phyloP scores from a whole-genome alignment of 2,113 vertebrate genomes.

The Anhinga anhinga region DNA sequence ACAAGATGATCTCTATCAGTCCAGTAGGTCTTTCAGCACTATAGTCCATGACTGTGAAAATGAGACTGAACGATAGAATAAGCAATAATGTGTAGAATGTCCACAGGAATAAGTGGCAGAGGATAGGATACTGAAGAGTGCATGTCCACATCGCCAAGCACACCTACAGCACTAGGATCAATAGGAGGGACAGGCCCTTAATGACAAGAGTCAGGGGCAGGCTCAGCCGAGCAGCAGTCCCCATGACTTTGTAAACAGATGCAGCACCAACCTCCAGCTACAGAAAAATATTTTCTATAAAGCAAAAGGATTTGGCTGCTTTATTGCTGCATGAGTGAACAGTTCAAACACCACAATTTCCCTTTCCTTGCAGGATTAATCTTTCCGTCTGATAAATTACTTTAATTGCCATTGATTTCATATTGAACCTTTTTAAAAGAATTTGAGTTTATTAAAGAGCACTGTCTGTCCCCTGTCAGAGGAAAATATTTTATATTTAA shows the following conservation, averaged over 20 bases:
- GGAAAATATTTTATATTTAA: background rate
- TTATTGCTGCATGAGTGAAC: background rate
- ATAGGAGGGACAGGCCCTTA: background rate
- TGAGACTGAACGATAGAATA: background rate
- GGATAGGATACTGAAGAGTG: background rate
- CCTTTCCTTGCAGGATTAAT: background rate
- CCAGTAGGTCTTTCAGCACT: background rate
- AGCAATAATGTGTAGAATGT: background rate
- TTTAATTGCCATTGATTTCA: background rate
- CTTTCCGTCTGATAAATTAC: background rate
- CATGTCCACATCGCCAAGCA: too few relatives aligned
- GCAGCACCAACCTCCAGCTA: background rate
- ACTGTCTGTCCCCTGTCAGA: background rate
- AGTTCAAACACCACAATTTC: background rate
- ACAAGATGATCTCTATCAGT: background rate
- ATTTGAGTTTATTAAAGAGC: background rate
- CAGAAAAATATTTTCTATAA: background rate
- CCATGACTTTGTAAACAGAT: background rate
- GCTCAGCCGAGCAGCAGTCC: background rate
- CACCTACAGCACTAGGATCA: background rate
- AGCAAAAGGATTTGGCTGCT: background rate
- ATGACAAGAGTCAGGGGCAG: background rate
- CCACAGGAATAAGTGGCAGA: background rate
- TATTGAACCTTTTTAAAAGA: background rate
- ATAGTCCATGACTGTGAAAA: background rate